Evolutionary conservation across 2,888 invertebrate species (phyloP).

Genomic region (Pimpla rufipes): DNA sequence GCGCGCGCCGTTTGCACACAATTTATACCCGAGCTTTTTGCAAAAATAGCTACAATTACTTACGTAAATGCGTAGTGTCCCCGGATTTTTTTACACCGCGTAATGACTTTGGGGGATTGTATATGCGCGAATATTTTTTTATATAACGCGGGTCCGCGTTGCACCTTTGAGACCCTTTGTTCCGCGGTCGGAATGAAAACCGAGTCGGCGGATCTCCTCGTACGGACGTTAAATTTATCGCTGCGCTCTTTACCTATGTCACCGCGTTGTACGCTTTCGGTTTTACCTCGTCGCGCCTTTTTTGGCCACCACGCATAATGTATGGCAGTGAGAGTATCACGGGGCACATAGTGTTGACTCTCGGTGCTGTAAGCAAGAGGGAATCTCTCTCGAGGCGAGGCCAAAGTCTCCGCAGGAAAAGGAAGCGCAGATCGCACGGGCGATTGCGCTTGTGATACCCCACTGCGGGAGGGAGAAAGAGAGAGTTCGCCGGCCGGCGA

Average conservation of each 20-base stretch:
- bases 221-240: conserved; percentile 47
- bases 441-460: conserved; percentile 59
- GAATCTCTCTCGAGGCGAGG: conserved; percentile 44
- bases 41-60: background rate
- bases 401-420: conserved; percentile 48
- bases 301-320: conserved; percentile 54
- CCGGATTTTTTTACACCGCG: background rate
- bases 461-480: conserved; percentile 34
- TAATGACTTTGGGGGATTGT: background rate
- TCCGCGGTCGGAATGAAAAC: conserved; percentile 18
- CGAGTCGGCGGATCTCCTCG: conserved; percentile 21
- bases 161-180: conserved; percentile 29
- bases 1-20: no score
- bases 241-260: conserved; percentile 31
- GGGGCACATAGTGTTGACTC: conserved; percentile 51
- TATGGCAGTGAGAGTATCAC: conserved; percentile 41
- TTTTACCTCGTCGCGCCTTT: conserved; percentile 67
- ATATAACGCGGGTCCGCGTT: background rate
- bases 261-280: conserved; percentile 54
- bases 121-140: background rate
- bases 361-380: conserved; percentile 39
- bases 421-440: conserved; percentile 66
- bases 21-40: background rate
- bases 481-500: conserved; percentile 58
- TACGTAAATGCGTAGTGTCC: no score